These are phyloP conservation scores for Tolmerus cingulatus DNA, from an alignment of 2,888 invertebrate genomes.

Conservation along the genomic window DNA sequence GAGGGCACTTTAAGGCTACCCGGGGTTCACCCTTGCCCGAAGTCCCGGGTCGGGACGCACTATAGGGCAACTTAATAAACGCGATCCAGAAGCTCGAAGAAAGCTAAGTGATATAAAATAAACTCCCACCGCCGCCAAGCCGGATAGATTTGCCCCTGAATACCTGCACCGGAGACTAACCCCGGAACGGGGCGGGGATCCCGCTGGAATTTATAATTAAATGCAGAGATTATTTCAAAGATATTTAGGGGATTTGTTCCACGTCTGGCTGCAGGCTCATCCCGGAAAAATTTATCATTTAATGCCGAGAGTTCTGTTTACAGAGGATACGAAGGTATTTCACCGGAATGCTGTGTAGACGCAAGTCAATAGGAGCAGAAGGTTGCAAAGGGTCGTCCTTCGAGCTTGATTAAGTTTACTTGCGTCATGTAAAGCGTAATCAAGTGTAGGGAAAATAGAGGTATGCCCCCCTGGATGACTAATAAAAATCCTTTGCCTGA, in stretches of 20 bases:
- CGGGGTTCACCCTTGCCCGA: neutral
- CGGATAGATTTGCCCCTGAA: neutral
- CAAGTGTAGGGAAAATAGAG: neutral
- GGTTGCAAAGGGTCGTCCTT: conserved; percentile 11
- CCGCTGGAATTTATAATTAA: conserved; percentile 48
- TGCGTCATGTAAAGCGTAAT: neutral
- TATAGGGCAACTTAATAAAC: conserved; percentile 24
- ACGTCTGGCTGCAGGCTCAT: conserved; percentile 6
- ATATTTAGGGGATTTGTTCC: conserved; percentile 42
- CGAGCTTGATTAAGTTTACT: neutral
- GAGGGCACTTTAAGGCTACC: neutral
- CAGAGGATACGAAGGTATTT: conserved; percentile 19
- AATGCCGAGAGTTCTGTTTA: conserved; percentile 1
- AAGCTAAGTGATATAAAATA: conserved; percentile 10
- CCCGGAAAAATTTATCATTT: conserved; percentile 23
- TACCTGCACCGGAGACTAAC: neutral
- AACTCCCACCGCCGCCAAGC: neutral
- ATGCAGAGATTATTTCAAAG: conserved; percentile 46
- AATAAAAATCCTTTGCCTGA: neutral
- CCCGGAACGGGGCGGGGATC: neutral
- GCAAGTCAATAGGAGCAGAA: conserved; percentile 20
- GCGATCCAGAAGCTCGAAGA: neutral
- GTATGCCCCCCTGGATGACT: neutral
- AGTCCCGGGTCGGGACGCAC: neutral
- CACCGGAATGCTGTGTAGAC: neutral